These are phyloP conservation scores for Ammodytes dubius DNA, from an alignment of 2,113 vertebrate species.

Conservation along the genomic window DNA sequence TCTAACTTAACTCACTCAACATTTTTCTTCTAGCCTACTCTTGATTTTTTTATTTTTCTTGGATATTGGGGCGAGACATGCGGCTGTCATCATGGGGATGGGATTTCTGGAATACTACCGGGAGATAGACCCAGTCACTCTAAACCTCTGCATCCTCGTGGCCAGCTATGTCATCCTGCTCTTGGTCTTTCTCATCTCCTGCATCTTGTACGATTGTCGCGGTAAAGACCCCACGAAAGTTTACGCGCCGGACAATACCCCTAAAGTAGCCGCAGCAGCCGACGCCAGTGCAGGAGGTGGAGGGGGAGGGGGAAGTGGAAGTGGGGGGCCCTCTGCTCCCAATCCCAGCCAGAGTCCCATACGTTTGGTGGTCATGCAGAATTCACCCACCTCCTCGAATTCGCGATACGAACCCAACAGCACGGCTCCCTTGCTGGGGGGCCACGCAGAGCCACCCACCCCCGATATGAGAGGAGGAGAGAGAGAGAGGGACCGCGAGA, in stretches of 20 bases:
- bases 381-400: conserved; percentile 77
- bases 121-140: conserved; percentile 97
- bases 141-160: conserved; percentile 96
- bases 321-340: conserved; percentile 65
- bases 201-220: conserved; percentile 96
- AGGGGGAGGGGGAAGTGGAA: too few species aligned
- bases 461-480: conserved; percentile 71
- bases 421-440: neutral
- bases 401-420: conserved; percentile 83
- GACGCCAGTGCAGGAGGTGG: too few species aligned
- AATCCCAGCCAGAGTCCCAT: conserved; percentile 89
- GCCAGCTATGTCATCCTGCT: conserved; percentile 96
- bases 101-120: conserved; percentile 92
- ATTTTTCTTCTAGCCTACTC: conserved; percentile 22
- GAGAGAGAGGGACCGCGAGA: conserved; percentile 66
- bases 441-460: conserved; percentile 75
- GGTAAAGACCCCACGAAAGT: conserved; percentile 97
- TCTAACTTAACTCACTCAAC: neutral
- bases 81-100: conserved; percentile 81
- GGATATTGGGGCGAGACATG: conserved; percentile 61
- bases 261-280: too few species aligned
- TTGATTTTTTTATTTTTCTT: neutral
- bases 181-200: conserved; percentile 96
- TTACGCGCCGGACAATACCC: conserved; percentile 85
- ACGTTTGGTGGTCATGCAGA: conserved; percentile 92